These are phyloP conservation scores for Acanthochromis polyacanthus DNA, from an alignment of 2,113 vertebrate genomes.

Conservation along the genomic window DNA sequence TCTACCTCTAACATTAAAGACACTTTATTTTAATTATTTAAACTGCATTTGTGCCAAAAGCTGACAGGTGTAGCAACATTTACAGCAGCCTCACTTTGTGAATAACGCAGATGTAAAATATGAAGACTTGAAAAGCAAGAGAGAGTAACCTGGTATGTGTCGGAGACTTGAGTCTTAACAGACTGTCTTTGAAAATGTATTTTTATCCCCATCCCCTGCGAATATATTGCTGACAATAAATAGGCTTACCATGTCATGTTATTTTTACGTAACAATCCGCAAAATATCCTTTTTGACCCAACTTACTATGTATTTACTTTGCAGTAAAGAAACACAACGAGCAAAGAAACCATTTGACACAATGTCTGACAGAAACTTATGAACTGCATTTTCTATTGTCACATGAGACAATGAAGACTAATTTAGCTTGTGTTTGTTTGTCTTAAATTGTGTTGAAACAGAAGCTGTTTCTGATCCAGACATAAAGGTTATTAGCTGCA, in stretches of 20 bases:
- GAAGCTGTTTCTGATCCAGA: background rate
- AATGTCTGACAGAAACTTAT: background rate
- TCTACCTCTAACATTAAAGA: background rate
- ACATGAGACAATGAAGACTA: conserved; percentile 10
- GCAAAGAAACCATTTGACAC: background rate
- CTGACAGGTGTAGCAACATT: background rate
- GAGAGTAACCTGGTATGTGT: background rate
- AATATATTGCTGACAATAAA: conserved; percentile 1
- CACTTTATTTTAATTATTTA: background rate
- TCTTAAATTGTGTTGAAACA: background rate
- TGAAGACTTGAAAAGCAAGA: background rate
- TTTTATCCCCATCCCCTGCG: background rate
- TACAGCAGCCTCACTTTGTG: background rate
- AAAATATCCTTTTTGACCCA: background rate
- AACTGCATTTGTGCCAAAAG: background rate
- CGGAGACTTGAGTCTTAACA: background rate
- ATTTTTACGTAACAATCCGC: conserved; percentile 7
- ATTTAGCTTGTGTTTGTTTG: background rate
- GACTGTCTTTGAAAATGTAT: conserved; percentile 19
- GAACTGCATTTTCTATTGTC: background rate
- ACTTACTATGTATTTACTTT: background rate
- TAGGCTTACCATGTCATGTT: background rate
- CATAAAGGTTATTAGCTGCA: conserved; percentile 2
- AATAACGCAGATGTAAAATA: background rate
- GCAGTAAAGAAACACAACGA: background rate